Evolutionary conservation across 2,888 invertebrate genomes (phyloP).

Genomic region (Melieria picta): DNA sequence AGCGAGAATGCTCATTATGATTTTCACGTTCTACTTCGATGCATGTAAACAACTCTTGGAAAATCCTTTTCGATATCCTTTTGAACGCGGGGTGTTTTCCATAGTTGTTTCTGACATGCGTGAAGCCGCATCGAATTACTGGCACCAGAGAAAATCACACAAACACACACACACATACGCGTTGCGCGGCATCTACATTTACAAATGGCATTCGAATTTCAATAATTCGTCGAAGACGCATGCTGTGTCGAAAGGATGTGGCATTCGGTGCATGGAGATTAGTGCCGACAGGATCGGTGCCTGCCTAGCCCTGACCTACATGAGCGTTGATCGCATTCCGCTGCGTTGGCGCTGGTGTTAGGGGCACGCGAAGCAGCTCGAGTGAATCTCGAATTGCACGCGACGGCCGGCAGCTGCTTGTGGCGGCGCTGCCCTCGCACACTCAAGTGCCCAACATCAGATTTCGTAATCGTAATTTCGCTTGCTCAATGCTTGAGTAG

Average conservation of each 20-base stretch:
- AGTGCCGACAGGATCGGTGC: too few relatives aligned
- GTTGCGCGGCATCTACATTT: not conserved
- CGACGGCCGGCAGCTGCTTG: too few relatives aligned
- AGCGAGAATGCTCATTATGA: not conserved
- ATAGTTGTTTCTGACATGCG: conserved; percentile 33
- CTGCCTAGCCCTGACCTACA: too few relatives aligned
- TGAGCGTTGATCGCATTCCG: too few relatives aligned
- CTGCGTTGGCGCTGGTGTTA: conserved; percentile 12
- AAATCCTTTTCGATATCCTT: conserved; percentile 22
- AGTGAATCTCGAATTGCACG: conserved; percentile 38
- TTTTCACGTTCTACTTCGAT: not conserved
- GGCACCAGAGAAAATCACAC: conserved; percentile 17
- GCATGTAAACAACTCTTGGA: not conserved
- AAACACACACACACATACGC: not conserved
- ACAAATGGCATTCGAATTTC: conserved; percentile 15
- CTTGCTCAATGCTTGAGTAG: too few relatives aligned
- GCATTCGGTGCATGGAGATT: too few relatives aligned
- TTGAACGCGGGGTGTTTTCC: not conserved
- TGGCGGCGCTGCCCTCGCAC: not conserved
- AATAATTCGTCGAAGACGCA: conserved; percentile 13
- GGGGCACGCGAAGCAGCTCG: conserved; percentile 28
- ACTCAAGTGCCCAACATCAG: not conserved
- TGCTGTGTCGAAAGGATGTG: not conserved
- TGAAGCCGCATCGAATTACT: conserved; percentile 39
- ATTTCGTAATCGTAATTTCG: too few relatives aligned